phyloP scores from a whole-genome alignment of 2,888 invertebrate species.

The Aphrophora alni region DNA sequence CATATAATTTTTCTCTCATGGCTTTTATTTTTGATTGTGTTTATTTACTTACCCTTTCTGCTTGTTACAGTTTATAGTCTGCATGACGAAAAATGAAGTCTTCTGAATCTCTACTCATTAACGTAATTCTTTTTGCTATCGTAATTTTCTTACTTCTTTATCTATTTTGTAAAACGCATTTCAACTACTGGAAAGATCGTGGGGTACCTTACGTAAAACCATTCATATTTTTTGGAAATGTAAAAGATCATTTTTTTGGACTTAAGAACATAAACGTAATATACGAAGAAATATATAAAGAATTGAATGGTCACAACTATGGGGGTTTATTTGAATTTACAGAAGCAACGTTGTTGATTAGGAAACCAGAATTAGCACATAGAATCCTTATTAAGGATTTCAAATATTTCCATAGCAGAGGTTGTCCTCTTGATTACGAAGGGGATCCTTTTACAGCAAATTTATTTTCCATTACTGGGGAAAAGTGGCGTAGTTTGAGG shows the following conservation, averaged over 20 bases:
- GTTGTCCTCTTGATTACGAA: constrained; percentile 33
- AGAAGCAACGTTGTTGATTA: constrained; percentile 27
- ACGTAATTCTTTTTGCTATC: no score
- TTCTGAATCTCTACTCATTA: no score
- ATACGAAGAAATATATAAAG: constrained; percentile 18
- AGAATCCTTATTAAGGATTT: constrained; percentile 47
- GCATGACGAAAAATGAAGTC: no score
- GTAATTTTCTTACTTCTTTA: constrained; percentile 44
- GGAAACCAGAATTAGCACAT: constrained; percentile 31
- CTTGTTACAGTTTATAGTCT: no score
- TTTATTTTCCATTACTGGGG: constrained; percentile 50
- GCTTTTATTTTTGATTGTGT: no score
- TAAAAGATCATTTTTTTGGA: constrained; percentile 49
- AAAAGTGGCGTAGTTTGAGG: constrained; percentile 56
- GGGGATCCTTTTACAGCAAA: constrained; percentile 44
- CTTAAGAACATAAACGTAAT: background rate
- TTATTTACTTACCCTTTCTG: no score
- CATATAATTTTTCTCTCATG: no score
- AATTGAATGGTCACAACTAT: constrained; percentile 14
- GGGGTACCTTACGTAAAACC: constrained; percentile 56
- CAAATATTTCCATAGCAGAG: constrained; percentile 42
- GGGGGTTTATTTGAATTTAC: constrained; percentile 24
- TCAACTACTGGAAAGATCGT: constrained; percentile 57
- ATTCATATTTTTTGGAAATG: constrained; percentile 56
- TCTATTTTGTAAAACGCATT: constrained; percentile 54